Base-by-base conservation (phyloP, 2,113 vertebrate genomes). In the Ictalurus punctatus region DNA sequence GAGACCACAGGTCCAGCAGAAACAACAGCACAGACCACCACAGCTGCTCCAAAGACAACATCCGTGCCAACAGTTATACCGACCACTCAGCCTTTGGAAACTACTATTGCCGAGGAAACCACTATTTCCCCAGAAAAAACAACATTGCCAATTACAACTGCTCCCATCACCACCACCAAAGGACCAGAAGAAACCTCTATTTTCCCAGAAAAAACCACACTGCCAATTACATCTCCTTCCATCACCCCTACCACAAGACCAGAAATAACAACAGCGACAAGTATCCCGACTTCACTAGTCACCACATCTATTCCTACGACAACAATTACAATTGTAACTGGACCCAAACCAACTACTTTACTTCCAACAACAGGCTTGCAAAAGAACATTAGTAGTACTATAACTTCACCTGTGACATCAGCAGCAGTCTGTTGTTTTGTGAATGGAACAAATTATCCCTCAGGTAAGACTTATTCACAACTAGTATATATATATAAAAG, bases 401-500 rank as follows among this genome's bases (percentile, higher is more conserved):
- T 16, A 21, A 69, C 19, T 21, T 12, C 34, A 16, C 19, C 44
- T 56, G n/a, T 78, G 16, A 85, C 88, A 56, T 67, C 91, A 8
- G 17, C 16, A 19, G 34, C 8, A 34, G 3, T 69, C 8, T 91
- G 91, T 52, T 91, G 91, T 69, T 58, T 88, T 19, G 88, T 92
- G 3, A 89, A 92, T 87, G 80, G 81, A 10, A 91, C 78, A 37
- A 8, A 83, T 30, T 92, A 79, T 74, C 63, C 34, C 9, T 40
- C 89, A 84, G 92, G 92, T 93, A 88, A 34, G n/a, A 69, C 34
- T 13, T 30, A 2, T 71, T 23, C 58, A 61, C 1, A 48, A 48
- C 44, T 48, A 48, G 6, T 48, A 48, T 48, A 0, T 3, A 4
- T 48, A 48, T 48, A 48, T 48, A 48, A 7, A 48, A 48, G 44